Evolutionary conservation across 2,888 invertebrate species (phyloP).

Genomic region (Cryptocephalus primarius): DNA sequence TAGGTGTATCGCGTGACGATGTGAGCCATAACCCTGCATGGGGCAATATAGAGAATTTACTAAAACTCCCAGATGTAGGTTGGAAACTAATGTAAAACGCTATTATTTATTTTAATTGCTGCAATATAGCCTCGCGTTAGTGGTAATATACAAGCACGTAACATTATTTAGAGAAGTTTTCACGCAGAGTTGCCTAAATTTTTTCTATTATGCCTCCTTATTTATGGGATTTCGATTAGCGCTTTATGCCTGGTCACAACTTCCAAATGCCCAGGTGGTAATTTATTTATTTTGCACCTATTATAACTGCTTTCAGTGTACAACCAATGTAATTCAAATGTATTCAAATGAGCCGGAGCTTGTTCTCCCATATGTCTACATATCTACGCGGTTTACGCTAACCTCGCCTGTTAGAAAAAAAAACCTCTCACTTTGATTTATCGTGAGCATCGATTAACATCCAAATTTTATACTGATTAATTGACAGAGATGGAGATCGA

Average conservation of each 20-base stretch:
- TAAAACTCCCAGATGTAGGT: constrained; percentile 4
- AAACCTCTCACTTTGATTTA: no score
- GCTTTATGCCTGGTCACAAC: background rate
- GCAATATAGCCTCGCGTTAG: constrained; percentile 1
- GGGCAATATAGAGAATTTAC: constrained; percentile 7
- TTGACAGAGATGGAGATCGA: no score
- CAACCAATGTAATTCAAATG: background rate
- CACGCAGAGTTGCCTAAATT: constrained; percentile 3
- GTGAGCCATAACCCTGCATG: constrained; percentile 4
- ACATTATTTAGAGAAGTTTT: constrained; percentile 1
- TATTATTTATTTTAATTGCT: constrained; percentile 9
- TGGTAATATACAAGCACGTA: background rate
- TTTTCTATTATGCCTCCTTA: background rate
- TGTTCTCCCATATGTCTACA: no score
- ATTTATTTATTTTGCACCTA: background rate
- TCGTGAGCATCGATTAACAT: no score
- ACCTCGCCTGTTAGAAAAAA: no score
- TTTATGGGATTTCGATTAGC: background rate
- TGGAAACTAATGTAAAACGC: constrained; percentile 4
- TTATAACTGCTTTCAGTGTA: background rate
- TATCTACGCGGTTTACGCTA: no score
- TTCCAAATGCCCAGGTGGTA: background rate
- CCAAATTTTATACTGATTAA: no score
- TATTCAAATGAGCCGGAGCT: background rate
- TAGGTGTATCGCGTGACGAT: constrained; percentile 8